A percentile compares a stretch with the other conserved stretches of the same genome.
phyloP scores from a whole-genome alignment of 2,888 invertebrate genomes.

The Hemicrepidius hirtus region DNA sequence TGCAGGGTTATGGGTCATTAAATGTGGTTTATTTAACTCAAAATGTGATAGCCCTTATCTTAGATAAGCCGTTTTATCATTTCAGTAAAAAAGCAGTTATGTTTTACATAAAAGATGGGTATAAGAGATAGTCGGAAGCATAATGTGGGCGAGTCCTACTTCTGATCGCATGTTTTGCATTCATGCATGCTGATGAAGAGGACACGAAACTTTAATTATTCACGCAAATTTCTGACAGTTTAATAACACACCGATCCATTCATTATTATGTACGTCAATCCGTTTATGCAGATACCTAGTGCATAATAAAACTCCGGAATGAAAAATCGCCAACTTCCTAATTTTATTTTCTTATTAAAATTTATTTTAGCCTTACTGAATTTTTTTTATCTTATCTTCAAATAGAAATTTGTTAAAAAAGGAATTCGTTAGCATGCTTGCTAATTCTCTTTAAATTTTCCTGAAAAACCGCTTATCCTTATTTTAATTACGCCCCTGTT shows the following conservation, averaged over 20 bases:
- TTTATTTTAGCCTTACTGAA: no score
- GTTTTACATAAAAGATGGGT: constrained; percentile 47
- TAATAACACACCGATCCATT: constrained; percentile 40
- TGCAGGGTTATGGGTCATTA: constrained; percentile 21
- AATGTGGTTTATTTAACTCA: constrained; percentile 38
- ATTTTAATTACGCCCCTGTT: constrained; percentile 32
- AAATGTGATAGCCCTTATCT: constrained; percentile 37
- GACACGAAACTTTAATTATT: constrained; percentile 46
- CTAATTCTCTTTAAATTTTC: constrained; percentile 18
- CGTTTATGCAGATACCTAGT: constrained; percentile 10
- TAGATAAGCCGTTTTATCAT: constrained; percentile 45
- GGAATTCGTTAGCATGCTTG: constrained; percentile 21
- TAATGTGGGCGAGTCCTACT: constrained; percentile 29
- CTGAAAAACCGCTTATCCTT: constrained; percentile 36
- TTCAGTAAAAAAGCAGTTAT: constrained; percentile 45
- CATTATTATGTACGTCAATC: constrained; percentile 40
- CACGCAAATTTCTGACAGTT: constrained; percentile 45
- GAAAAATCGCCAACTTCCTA: constrained; percentile 4
- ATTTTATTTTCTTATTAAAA: neutral
- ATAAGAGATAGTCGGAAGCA: constrained; percentile 38
- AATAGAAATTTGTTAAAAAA: constrained; percentile 33
- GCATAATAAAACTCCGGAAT: neutral
- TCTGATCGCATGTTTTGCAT: constrained; percentile 46
- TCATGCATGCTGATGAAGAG: constrained; percentile 41
- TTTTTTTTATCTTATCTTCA: no score